These are phyloP conservation scores for Schizopygopsis pylzovi DNA, from an alignment of 2,797 vertebrate genomes.

Conservation along the genomic window DNA sequence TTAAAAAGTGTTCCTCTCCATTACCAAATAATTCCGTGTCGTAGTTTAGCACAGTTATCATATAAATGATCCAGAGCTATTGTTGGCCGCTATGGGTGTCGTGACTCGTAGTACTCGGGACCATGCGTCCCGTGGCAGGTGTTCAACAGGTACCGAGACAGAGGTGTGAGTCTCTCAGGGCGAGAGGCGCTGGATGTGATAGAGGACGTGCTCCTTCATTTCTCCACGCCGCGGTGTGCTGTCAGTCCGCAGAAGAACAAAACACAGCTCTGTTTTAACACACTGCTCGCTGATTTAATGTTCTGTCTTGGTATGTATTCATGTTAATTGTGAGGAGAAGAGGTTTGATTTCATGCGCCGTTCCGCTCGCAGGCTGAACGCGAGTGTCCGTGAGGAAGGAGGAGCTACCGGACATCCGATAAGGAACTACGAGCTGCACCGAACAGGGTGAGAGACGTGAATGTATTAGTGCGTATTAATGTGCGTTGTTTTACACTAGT, in stretches of 20 bases:
- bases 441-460: constrained; percentile 45
- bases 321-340: neutral
- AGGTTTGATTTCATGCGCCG: neutral
- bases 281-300: neutral
- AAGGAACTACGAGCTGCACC: constrained; percentile 47
- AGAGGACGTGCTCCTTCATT: constrained; percentile 1
- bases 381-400: constrained; percentile 35
- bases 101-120: no score
- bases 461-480: constrained; percentile 3
- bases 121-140: constrained; percentile 12
- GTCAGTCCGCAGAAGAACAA: neutral
- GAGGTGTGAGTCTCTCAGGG: neutral
- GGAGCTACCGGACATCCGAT: constrained; percentile 57
- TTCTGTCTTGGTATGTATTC: neutral
- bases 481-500: constrained; percentile 16
- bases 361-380: neutral
- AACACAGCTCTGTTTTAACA: neutral
- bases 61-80: neutral
- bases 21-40: neutral
- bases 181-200: constrained; percentile 11
- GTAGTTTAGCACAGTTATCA: neutral
- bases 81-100: neutral
- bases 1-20: no score
- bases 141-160: constrained; percentile 32
- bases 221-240: constrained; percentile 27